Evolutionary conservation across 92 coral and sea anemone species (phyloP).

Genomic region (Zoanthus solanderi): DNA sequence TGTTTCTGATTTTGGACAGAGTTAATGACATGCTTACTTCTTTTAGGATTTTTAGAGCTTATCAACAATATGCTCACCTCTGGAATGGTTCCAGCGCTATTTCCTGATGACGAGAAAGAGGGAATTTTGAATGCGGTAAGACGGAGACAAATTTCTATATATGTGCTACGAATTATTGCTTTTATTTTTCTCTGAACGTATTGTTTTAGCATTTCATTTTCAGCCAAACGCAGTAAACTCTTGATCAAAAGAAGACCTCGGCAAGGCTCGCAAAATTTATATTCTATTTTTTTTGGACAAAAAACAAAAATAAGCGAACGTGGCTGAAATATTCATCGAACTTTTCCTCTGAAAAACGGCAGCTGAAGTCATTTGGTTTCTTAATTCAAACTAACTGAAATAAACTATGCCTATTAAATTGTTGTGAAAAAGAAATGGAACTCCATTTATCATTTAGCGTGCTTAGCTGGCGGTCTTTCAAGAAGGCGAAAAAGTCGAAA

Average conservation of each 20-base stretch:
- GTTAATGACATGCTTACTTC: neutral
- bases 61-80: slow-evolving; percentile 99
- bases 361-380: neutral
- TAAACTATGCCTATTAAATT: neutral
- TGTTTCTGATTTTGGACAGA: too few species aligned
- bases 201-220: too few species aligned
- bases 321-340: neutral
- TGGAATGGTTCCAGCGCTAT: slow-evolving; percentile 99
- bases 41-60: slow-evolving; percentile 91
- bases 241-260: neutral
- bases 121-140: slow-evolving; percentile 91
- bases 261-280: neutral
- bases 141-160: neutral
- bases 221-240: too few species aligned
- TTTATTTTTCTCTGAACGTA: too few species aligned
- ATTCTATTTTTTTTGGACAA: too few species aligned
- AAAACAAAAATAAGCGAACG: neutral
- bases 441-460: too few species aligned
- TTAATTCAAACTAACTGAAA: neutral
- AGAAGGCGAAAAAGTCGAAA: too few species aligned
- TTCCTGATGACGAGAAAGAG: slow-evolving; percentile 98
- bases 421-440: neutral
- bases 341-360: neutral
- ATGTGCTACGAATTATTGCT: too few species aligned
- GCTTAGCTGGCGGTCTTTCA: too few species aligned